Evolutionary conservation across 2,113 vertebrate genomes (phyloP).

Genomic region (Cairina moschata): DNA sequence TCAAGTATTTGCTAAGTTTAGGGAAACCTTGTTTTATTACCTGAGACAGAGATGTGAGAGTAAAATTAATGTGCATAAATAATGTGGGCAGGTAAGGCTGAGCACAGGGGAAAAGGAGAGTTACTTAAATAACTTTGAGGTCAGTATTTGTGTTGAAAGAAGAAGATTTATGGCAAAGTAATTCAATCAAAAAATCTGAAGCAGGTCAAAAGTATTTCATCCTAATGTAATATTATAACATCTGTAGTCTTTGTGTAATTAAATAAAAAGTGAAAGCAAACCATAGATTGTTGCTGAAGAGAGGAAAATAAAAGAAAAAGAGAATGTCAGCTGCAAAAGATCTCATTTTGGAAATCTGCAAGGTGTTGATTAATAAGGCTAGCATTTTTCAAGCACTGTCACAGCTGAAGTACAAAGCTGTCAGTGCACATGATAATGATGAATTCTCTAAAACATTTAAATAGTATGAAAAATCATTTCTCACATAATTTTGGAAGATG

Average conservation of each 20-base stretch:
- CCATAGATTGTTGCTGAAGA: constrained; percentile 22
- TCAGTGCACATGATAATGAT: constrained; percentile 73
- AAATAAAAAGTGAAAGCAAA: constrained; percentile 50
- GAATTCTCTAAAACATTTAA: constrained; percentile 75
- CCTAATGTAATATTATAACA: background rate
- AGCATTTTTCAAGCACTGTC: constrained; percentile 74
- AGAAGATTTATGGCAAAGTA: constrained; percentile 26
- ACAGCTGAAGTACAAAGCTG: constrained; percentile 73
- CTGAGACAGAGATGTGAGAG: background rate
- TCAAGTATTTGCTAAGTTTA: background rate
- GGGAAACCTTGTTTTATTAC: background rate
- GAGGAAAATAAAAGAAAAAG: constrained; percentile 41
- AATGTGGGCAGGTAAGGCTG: background rate
- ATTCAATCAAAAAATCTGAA: constrained; percentile 52
- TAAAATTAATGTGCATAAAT: constrained; percentile 12
- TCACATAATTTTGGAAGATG: constrained; percentile 72
- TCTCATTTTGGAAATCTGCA: constrained; percentile 63
- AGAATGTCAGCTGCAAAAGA: constrained; percentile 48
- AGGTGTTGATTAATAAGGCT: constrained; percentile 69
- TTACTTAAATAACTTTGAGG: constrained; percentile 29
- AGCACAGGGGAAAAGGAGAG: background rate
- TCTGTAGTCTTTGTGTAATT: constrained; percentile 18
- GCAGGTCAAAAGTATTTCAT: constrained; percentile 1
- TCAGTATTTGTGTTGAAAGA: constrained; percentile 44
- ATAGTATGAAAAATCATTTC: constrained; percentile 71